Base-by-base conservation (phyloP, 1,140 invertebrate genomes). In the Drosophila willistoni region DNA sequence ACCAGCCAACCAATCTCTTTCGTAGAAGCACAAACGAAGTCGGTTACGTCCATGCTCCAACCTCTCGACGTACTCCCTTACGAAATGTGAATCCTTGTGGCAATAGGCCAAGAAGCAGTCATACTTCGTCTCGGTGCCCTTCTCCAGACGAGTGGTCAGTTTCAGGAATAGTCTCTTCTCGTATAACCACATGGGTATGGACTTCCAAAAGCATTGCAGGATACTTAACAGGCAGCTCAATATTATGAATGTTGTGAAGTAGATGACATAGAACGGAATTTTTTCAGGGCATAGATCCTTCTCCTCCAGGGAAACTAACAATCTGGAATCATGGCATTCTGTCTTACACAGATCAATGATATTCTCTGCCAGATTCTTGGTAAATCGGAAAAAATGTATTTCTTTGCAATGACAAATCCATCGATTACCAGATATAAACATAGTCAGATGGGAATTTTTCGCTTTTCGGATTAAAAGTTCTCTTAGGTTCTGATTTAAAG, bases 401-500 rank as follows among this genome's bases (percentile, higher is more conserved):
- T 56, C 54, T 13, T 14, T 33, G 29, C 54, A 56, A 14, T 33
- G 19, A 12, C 54, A 56, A n/a, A 56, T 56, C 54, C 54, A 56
- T 7, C 1, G 1, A n/a, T 56, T 56, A 3, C n/a, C 12, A 1
- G 54, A 56, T 29, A 56, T 56, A 6, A 33, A 56, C 13, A 56
- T 5, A 3, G 54, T 56, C 10, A 56, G 7, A n/a, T 14, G 13
- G n/a, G 54, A 47, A 2, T 9, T 47, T 9, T 47, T 19, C 6
- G 44, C 7, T 36, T 36, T 10, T 2, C 3, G 34, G 14, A 6
- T 33, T 7, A 56, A 13, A 9, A 14, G 14, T 29, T 56, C 13
- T 9, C 7, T 29, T 7, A 33, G 2, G n/a, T 29, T n/a, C 3
- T 34, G 6, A 56, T 13, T 56, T 13, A 56, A n/a, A 14, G 19